Evolutionary conservation across 2,797 vertebrate species (phyloP).

Genomic region (Sparidentex hasta): DNA sequence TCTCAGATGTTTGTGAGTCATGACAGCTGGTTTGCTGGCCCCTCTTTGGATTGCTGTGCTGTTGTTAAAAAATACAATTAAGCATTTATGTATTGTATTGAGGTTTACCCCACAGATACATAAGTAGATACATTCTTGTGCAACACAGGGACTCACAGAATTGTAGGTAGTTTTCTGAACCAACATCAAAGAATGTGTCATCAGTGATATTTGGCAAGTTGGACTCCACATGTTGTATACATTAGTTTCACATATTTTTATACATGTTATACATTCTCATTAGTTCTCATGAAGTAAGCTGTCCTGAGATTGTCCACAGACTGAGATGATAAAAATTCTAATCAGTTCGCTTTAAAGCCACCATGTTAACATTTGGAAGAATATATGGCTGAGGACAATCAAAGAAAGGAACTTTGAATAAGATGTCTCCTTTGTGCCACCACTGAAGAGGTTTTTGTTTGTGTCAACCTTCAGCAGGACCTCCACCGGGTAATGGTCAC

Average conservation of each 20-base stretch:
- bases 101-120: no score
- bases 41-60: no score
- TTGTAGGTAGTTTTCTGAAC: no score
- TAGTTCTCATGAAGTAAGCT: neutral
- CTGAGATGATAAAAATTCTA: neutral
- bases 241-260: no score
- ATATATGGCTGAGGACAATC: conserved; percentile 8
- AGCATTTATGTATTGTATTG: no score
- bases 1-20: no score
- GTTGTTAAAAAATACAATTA: no score
- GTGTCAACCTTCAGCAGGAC: conserved; percentile 70
- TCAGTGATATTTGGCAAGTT: conserved; percentile 1
- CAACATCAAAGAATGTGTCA: no score
- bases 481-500: conserved; percentile 87
- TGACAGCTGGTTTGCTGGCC: no score
- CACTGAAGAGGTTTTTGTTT: neutral
- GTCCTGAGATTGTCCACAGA: neutral
- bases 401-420: neutral
- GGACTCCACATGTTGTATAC: neutral
- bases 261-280: neutral
- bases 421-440: neutral
- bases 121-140: no score
- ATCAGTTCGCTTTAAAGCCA: neutral
- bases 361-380: conserved; percentile 8
- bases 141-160: no score